phyloP scores from a whole-genome alignment of 1,140 invertebrate genomes.

The Brachionus koreanus region DNA sequence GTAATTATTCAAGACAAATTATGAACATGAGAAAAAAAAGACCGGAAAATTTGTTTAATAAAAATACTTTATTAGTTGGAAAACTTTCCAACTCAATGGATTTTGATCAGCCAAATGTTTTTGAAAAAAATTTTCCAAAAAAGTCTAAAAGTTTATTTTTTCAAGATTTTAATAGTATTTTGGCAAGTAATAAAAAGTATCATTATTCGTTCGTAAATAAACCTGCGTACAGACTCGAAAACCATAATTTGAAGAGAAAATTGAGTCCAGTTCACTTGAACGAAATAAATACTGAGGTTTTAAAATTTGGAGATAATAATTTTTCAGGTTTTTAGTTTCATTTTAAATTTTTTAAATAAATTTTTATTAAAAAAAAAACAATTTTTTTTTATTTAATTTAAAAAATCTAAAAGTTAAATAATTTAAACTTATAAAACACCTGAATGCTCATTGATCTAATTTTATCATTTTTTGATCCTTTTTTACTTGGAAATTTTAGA shows the following conservation, averaged over 20 bases:
- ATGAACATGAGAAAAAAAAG: neutral
- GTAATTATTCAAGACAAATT: neutral
- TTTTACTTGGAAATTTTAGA: too few species aligned
- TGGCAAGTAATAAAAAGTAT: neutral
- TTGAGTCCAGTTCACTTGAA: neutral
- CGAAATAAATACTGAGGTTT: neutral
- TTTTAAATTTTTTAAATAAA: neutral
- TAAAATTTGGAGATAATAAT: neutral
- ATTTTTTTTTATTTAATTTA: neutral
- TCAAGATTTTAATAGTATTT: neutral
- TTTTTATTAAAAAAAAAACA: neutral
- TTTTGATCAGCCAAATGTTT: neutral
- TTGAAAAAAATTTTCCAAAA: neutral
- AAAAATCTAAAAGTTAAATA: neutral
- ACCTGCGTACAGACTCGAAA: neutral
- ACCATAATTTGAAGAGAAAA: neutral
- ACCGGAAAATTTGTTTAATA: neutral
- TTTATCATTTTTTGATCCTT: too few species aligned
- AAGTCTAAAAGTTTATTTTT: constrained; percentile 4
- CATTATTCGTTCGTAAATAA: neutral
- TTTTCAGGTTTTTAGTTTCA: neutral
- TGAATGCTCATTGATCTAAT: too few species aligned
- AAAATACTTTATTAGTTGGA: neutral
- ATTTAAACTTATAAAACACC: too few species aligned
- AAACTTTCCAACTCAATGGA: neutral